phyloP scores from a whole-genome alignment of 2,797 vertebrate species.

The Notolabrus celidotus region DNA sequence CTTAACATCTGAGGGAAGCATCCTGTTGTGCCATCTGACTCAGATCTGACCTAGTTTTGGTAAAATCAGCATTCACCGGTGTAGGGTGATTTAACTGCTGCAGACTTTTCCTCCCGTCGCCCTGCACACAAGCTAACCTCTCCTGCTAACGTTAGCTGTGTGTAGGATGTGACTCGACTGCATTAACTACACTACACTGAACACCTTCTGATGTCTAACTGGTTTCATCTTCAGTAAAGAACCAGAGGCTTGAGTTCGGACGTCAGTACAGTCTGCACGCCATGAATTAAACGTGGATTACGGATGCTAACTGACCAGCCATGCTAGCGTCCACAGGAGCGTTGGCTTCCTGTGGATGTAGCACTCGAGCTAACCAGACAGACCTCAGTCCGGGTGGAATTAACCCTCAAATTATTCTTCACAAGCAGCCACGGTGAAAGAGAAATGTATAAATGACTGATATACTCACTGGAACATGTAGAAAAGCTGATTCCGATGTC shows the following conservation, averaged over 20 bases:
- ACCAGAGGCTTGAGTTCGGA: too few species aligned
- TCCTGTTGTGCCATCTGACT: constrained; percentile 54
- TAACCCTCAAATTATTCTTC: constrained; percentile 1
- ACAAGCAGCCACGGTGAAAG: background rate
- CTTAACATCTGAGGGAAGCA: constrained; percentile 24
- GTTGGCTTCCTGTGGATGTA: constrained; percentile 61
- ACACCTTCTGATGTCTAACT: rapidly evolving
- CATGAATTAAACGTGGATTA: constrained; percentile 37
- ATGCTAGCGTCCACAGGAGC: constrained; percentile 32
- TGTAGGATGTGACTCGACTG: background rate
- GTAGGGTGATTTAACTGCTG: constrained; percentile 20
- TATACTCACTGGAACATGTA: constrained; percentile 61
- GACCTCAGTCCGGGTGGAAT: constrained; percentile 28
- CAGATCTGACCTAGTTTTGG: constrained; percentile 68
- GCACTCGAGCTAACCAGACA: constrained; percentile 67
- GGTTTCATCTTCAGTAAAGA: too few species aligned
- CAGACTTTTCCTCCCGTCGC: constrained; percentile 32
- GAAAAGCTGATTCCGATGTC: constrained; percentile 15
- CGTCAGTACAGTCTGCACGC: background rate
- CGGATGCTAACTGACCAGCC: constrained; percentile 36
- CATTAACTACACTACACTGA: background rate
- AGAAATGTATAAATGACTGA: background rate
- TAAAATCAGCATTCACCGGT: constrained; percentile 40
- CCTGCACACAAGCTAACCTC: constrained; percentile 51
- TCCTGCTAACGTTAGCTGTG: constrained; percentile 38